Conservation (phyloP, 2,888 invertebrate genomes). For the Mythimna ferrago region DNA sequence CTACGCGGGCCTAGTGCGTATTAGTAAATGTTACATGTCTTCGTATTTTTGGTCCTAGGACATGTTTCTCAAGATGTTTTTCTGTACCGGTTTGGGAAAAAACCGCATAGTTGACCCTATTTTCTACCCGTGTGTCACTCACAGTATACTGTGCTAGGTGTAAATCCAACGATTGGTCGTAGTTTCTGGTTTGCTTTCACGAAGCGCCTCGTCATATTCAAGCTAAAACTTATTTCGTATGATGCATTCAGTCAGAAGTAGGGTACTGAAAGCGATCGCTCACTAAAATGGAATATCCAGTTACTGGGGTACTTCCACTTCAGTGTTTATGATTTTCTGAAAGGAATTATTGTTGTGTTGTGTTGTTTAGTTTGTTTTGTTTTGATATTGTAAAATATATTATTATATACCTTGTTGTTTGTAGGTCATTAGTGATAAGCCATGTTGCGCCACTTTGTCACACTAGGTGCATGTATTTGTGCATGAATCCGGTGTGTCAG, state of each 20-base stretch:
- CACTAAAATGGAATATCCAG: conserved; percentile 27
- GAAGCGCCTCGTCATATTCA: conserved; percentile 48
- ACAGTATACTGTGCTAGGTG: conserved; percentile 67
- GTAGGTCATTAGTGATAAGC: too few relatives aligned
- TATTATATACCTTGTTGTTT: too few relatives aligned
- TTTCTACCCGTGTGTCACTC: conserved; percentile 7
- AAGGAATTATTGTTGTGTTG: not conserved
- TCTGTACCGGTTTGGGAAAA: too few relatives aligned
- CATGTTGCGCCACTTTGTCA: too few relatives aligned
- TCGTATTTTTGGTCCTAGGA: too few relatives aligned
- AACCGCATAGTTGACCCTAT: not conserved
- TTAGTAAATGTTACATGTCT: too few relatives aligned
- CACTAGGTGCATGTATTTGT: too few relatives aligned
- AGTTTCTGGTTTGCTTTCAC: conserved; percentile 32
- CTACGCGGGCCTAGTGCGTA: too few relatives aligned
- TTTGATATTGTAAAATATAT: too few relatives aligned
- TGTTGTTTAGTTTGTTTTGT: not conserved
- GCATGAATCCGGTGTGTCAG: too few relatives aligned
- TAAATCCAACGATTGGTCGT: conserved; percentile 54
- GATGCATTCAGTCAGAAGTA: conserved; percentile 39
- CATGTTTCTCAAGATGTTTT: too few relatives aligned
- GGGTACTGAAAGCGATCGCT: conserved; percentile 35
- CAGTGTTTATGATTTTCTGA: conserved; percentile 16
- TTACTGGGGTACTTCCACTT: conserved; percentile 17
- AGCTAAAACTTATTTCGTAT: conserved; percentile 46